These are phyloP conservation scores for Xestobium rufovillosum DNA, from an alignment of 2,888 invertebrate genomes.

Conservation along the genomic window DNA sequence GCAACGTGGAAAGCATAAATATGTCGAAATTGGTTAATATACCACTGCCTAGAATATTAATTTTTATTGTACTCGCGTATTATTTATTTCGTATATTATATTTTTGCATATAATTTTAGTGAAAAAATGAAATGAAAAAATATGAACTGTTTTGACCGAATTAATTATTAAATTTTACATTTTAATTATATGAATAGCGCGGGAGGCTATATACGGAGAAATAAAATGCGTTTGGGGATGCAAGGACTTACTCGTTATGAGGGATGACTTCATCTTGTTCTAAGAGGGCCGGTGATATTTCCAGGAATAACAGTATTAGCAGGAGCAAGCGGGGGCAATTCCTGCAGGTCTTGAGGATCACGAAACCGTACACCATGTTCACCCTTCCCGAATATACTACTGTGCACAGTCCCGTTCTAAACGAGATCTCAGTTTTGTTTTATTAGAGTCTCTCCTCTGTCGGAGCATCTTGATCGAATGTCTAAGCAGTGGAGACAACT, in stretches of 20 bases:
- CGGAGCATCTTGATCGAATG: background rate
- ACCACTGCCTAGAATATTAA: no score
- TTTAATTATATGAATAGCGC: background rate
- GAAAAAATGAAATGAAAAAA: no score
- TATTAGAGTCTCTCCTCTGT: background rate
- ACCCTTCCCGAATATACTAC: slow-evolving; percentile 25
- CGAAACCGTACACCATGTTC: slow-evolving; percentile 30
- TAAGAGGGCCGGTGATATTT: slow-evolving; percentile 46
- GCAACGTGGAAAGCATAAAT: no score
- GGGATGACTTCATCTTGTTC: slow-evolving; percentile 87
- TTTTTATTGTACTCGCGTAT: no score
- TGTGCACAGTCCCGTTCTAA: no score
- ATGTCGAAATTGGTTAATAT: no score
- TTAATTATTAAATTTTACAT: no score
- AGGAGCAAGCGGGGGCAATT: slow-evolving; percentile 21
- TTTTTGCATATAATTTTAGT: no score
- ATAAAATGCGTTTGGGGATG: slow-evolving; percentile 9
- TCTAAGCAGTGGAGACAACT: background rate
- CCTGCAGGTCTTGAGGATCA: slow-evolving; percentile 17
- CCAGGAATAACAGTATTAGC: slow-evolving; percentile 30
- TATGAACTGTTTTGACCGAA: no score
- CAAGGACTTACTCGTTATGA: slow-evolving; percentile 83
- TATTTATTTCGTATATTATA: no score
- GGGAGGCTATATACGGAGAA: slow-evolving; percentile 5
- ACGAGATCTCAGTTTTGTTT: slow-evolving; percentile 12